These are phyloP conservation scores for Tetheella fluctuosa DNA, from an alignment of 2,888 invertebrate genomes.

Conservation along the genomic window DNA sequence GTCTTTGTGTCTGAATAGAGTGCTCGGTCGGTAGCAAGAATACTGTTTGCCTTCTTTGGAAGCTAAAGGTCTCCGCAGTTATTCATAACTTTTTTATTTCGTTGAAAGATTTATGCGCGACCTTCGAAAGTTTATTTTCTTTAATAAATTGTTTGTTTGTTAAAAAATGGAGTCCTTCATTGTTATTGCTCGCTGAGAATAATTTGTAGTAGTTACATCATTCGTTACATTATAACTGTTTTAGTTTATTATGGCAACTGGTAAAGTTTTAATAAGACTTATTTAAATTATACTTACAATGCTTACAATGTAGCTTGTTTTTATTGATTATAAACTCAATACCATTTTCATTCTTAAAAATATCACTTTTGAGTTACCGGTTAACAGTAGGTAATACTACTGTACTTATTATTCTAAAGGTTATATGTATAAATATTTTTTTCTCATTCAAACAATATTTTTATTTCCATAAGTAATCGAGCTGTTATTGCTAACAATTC, in stretches of 20 bases:
- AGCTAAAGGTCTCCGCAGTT: constrained; percentile 1
- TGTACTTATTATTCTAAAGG: not conserved
- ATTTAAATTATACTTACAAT: too few relatives aligned
- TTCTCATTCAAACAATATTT: not conserved
- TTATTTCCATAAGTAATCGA: constrained; percentile 8
- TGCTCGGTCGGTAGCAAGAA: not conserved
- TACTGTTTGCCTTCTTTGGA: not conserved
- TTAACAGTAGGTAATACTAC: too few relatives aligned
- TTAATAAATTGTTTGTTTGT: not conserved
- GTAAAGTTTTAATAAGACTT: not conserved
- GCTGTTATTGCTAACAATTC: constrained; percentile 1
- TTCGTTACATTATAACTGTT: not conserved
- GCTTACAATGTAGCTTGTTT: too few relatives aligned
- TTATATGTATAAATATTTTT: not conserved
- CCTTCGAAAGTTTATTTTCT: not conserved
- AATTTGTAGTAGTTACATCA: not conserved
- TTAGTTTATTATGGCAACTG: not conserved
- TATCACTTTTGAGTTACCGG: too few relatives aligned
- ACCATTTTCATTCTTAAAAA: too few relatives aligned
- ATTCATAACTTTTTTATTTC: not conserved
- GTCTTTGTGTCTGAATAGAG: not conserved
- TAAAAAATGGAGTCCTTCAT: not conserved
- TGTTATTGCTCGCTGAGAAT: not conserved
- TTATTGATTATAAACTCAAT: too few relatives aligned
- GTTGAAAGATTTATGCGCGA: not conserved